Evolutionary conservation across 2,888 invertebrate species (phyloP), one percentile per base, ranked within the genome.

Genomic region (Glaucopsyche alexis): DNA sequence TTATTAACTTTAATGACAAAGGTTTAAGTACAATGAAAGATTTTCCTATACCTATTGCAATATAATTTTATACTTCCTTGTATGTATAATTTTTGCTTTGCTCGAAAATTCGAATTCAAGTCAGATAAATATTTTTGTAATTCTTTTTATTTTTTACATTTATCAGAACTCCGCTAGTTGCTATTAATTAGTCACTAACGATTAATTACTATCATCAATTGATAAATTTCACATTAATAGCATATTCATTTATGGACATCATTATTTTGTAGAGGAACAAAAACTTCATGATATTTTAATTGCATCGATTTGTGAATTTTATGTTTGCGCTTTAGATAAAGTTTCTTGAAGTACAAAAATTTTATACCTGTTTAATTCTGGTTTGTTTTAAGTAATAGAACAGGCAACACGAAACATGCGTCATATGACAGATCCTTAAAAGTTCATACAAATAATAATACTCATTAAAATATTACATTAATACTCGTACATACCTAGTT

Each of bases 371-470:
- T 29, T 29, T 60, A 29, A 29, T 60, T 60, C 60, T 60, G 60
- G 60, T n/a, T 60, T 29, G 60, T 29, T 29, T 60, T 60, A 60
- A 13, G 29, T 69, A 47, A 49, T 69, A 29, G 19, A 69, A 69
- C 69, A 69, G 69, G 69, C 49, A 69, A 49, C 29, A 19, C 7
- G 69, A 69, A 69, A 49, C 29, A 19, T 29, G 7, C 8, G 69
- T 67, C 67, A 67, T 45, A 67, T 45, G 45, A 29, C 69, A 69
- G 47, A 49, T 29, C 69, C 47, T 69, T 49, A 29, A 29, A 16
- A 47, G 45, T 67, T 29, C 6, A 67, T 19, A 16, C 4, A 29
- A 29, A 29, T 29, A 2, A 29, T 29, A 29, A 69, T 49, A 69
- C 14, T 13, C 14, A 19, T 47, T 14, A 49, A 69, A 69, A 69